These are phyloP conservation scores for Berghia stephanieae DNA, from an alignment of 1,140 invertebrate species.

Conservation along the genomic window DNA sequence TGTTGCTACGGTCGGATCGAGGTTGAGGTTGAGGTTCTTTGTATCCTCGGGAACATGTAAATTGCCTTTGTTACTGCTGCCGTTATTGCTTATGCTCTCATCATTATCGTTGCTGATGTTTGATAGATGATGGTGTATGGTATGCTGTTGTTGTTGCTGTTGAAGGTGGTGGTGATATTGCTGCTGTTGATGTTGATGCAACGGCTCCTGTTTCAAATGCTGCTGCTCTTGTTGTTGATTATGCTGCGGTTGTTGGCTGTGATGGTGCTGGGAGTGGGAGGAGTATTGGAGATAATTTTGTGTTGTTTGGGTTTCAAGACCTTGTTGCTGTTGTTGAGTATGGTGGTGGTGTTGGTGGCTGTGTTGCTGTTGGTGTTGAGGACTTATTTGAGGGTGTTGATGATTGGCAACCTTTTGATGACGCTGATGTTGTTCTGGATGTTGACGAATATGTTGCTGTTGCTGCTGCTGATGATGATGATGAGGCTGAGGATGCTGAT, in stretches of 20 bases:
- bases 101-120: not conserved
- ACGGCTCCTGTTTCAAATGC: not conserved
- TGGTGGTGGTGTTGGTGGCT: not conserved
- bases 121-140: not conserved
- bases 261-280: slow-evolving; percentile 1
- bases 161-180: not conserved
- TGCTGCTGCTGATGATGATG: too few relatives aligned
- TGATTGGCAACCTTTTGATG: not conserved
- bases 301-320: slow-evolving; percentile 4
- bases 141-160: not conserved
- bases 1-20: too few relatives aligned
- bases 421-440: too few relatives aligned
- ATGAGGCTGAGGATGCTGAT: too few relatives aligned
- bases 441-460: too few relatives aligned
- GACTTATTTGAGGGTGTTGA: not conserved
- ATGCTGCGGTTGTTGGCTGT: not conserved
- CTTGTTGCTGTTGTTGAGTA: not conserved
- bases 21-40: too few relatives aligned
- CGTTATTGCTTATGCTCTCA: not conserved
- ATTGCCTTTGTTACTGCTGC: slow-evolving; percentile 5
- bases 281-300: not conserved
- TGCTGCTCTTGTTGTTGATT: not conserved
- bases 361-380: not conserved
- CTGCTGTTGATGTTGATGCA: slow-evolving; percentile 1
- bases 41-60: too few relatives aligned